These are phyloP conservation scores for Hapalemur alaotrensis DNA, from an alignment of 2,797 vertebrate species.

Conservation along the genomic window DNA sequence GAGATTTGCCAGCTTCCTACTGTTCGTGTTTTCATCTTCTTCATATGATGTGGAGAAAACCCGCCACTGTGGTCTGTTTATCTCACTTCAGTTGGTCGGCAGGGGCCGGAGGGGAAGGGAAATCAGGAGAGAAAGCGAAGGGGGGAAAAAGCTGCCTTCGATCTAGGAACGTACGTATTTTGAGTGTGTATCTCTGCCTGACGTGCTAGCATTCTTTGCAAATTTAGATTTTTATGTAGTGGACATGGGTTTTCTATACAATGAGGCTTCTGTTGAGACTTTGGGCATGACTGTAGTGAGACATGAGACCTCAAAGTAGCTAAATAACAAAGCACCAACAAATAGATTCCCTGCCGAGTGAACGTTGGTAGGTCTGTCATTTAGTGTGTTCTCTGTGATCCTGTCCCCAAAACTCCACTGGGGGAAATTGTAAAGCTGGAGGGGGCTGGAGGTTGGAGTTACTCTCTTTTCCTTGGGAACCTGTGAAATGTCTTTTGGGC, in stretches of 20 bases:
- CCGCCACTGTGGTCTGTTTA: slow-evolving; percentile 81
- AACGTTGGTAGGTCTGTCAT: not conserved
- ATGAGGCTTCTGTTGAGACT: slow-evolving; percentile 58
- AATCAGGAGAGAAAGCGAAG: slow-evolving; percentile 22
- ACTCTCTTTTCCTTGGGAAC: not conserved
- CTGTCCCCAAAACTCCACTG: not conserved
- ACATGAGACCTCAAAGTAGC: slow-evolving; percentile 60
- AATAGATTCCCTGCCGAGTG: slow-evolving; percentile 27
- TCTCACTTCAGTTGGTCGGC: slow-evolving; percentile 70
- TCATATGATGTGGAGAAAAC: slow-evolving; percentile 79
- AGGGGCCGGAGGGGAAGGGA: too few relatives aligned
- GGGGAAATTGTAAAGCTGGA: not conserved
- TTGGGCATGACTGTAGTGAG: slow-evolving; percentile 68
- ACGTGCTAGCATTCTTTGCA: slow-evolving; percentile 68
- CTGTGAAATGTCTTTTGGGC: not conserved
- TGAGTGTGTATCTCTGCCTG: slow-evolving; percentile 63
- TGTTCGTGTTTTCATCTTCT: slow-evolving; percentile 85
- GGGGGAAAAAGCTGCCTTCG: not conserved
- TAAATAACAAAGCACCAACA: slow-evolving; percentile 61
- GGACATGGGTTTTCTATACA: slow-evolving; percentile 70
- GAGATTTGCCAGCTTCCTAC: slow-evolving; percentile 83
- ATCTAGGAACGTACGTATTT: slow-evolving; percentile 44
- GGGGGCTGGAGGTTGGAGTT: not conserved
- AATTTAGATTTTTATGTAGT: slow-evolving; percentile 79
- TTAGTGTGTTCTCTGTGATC: not conserved